These are phyloP conservation scores for Drosophila ambigua DNA, from an alignment of 1,140 invertebrate species.

Conservation along the genomic window DNA sequence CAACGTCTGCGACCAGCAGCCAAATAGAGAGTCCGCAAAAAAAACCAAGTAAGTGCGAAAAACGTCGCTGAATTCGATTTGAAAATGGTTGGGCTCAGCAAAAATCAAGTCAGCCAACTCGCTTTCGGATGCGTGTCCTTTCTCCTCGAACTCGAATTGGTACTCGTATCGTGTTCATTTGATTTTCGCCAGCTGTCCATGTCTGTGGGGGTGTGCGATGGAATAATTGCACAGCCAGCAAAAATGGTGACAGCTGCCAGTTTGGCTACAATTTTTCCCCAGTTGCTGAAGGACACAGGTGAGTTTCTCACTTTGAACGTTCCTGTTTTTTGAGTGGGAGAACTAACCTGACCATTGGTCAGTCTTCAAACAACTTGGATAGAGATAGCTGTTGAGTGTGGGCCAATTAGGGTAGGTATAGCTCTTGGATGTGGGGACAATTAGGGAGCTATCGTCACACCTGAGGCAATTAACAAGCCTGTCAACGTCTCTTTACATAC, in stretches of 20 bases:
- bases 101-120: constrained; percentile 11
- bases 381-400: constrained; percentile 16
- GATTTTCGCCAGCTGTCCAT: constrained; percentile 20
- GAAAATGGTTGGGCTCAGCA: constrained; percentile 47
- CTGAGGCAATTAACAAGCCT: constrained; percentile 47
- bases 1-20: constrained; percentile 2
- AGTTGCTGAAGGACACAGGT: constrained; percentile 8
- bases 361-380: constrained; percentile 15
- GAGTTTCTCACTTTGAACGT: constrained; percentile 9
- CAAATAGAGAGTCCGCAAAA: constrained; percentile 14
- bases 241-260: constrained; percentile 37
- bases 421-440: constrained; percentile 23
- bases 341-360: background rate
- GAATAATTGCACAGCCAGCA: constrained; percentile 54
- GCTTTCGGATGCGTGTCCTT: background rate
- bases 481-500: constrained; percentile 44
- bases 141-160: background rate
- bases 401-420: constrained; percentile 33
- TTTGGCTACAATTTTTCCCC: constrained; percentile 28
- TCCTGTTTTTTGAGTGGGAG: background rate
- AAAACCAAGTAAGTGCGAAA: constrained; percentile 45
- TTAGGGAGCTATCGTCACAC: constrained; percentile 29
- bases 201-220: constrained; percentile 1
- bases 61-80: constrained; percentile 49
- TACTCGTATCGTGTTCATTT: constrained; percentile 37